phyloP scores from a whole-genome alignment of 2,113 vertebrate species.

The Cervus canadensis region DNA sequence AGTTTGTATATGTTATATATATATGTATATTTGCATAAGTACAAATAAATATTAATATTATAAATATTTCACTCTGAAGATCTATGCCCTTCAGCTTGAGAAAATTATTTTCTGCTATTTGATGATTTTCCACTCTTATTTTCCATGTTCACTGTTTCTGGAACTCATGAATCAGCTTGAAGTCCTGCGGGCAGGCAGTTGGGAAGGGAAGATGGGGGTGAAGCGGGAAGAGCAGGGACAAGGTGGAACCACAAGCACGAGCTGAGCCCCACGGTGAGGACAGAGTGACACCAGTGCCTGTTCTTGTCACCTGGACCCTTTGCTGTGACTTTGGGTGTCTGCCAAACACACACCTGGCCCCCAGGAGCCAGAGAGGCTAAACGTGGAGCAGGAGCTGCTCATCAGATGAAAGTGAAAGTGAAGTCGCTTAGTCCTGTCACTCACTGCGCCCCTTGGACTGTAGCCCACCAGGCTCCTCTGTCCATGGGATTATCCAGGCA shows the following conservation, averaged over 20 bases:
- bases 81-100: not conserved
- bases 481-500: not conserved
- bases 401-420: too few relatives aligned
- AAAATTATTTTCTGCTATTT: not conserved
- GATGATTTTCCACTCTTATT: not conserved
- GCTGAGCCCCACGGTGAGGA: too few relatives aligned
- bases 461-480: not conserved
- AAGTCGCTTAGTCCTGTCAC: too few relatives aligned
- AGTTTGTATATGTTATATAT: too few relatives aligned
- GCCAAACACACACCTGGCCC: not conserved
- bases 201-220: not conserved
- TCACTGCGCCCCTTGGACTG: not conserved
- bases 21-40: not conserved
- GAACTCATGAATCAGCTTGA: not conserved
- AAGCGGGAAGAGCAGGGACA: not conserved
- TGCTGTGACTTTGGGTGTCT: not conserved
- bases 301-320: not conserved
- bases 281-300: fast-evolving
- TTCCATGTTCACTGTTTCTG: not conserved
- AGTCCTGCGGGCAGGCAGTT: not conserved
- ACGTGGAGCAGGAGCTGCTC: too few relatives aligned
- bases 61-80: not conserved
- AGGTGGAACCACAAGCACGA: not conserved
- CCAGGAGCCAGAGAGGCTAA: too few relatives aligned
- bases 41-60: not conserved